These are phyloP conservation scores for Tringa solitaria DNA, from an alignment of 2,113 vertebrate species.

Conservation along the genomic window DNA sequence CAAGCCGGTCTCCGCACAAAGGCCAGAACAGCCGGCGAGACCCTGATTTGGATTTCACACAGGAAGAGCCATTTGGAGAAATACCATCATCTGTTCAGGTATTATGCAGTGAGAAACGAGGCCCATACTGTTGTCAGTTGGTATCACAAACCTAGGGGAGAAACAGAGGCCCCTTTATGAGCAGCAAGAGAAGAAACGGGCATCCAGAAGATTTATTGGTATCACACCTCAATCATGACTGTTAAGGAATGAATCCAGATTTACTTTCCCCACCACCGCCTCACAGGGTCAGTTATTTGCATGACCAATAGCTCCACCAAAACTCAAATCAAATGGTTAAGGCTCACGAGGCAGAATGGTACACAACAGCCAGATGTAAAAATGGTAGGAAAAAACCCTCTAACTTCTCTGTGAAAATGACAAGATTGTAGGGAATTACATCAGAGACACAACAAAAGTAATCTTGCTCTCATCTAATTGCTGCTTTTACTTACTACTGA, in stretches of 20 bases:
- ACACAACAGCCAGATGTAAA: background rate
- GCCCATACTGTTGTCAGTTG: background rate
- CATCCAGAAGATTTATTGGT: background rate
- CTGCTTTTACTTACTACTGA: background rate
- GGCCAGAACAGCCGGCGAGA: background rate
- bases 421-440: background rate
- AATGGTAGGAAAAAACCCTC: background rate
- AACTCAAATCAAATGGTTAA: fast-evolving
- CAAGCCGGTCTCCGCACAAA: no score
- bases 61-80: background rate
- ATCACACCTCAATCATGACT: background rate
- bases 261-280: no score
- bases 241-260: background rate
- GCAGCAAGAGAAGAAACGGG: background rate
- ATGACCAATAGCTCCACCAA: background rate
- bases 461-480: background rate
- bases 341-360: background rate
- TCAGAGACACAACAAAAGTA: background rate
- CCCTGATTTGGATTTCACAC: no score
- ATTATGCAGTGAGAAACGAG: fast-evolving
- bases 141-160: background rate
- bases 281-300: background rate
- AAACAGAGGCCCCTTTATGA: background rate
- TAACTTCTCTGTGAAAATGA: background rate
- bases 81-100: fast-evolving